A percentile compares a stretch with the other conserved stretches of the same genome.
Conservation (phyloP, 2,113 vertebrate species). For the Phoxinus phoxinus region DNA sequence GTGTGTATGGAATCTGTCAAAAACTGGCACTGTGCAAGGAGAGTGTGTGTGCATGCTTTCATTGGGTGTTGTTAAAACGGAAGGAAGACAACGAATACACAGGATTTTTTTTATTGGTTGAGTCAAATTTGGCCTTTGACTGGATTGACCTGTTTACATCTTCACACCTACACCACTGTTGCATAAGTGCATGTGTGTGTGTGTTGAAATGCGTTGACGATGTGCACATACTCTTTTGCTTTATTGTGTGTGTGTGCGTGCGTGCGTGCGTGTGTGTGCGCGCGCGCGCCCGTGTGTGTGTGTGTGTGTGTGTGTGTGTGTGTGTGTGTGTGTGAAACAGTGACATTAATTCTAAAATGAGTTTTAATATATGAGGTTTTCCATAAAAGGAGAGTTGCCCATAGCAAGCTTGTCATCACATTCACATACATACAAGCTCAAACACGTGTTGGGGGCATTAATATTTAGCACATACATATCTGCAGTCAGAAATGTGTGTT, state of each 20-base stretch:
- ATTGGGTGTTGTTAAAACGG: neutral
- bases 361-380: neutral
- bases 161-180: constrained; percentile 17
- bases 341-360: neutral
- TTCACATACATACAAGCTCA: neutral
- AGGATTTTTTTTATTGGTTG: constrained; percentile 4
- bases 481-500: constrained; percentile 25
- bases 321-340: neutral
- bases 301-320: neutral
- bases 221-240: neutral
- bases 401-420: neutral
- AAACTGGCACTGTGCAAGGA: no score
- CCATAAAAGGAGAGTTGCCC: neutral
- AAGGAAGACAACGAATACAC: neutral
- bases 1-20: neutral
- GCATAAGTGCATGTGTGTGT: neutral
- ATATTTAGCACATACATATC: constrained; percentile 24
- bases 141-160: constrained; percentile 9
- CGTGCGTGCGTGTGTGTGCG: neutral
- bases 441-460: neutral
- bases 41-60: neutral
- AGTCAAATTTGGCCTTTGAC: neutral
- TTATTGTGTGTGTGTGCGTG: constrained; percentile 6
- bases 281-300: neutral
- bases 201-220: neutral